These are phyloP conservation scores for Serinus canaria DNA, from an alignment of 2,113 vertebrate genomes.

Conservation along the genomic window DNA sequence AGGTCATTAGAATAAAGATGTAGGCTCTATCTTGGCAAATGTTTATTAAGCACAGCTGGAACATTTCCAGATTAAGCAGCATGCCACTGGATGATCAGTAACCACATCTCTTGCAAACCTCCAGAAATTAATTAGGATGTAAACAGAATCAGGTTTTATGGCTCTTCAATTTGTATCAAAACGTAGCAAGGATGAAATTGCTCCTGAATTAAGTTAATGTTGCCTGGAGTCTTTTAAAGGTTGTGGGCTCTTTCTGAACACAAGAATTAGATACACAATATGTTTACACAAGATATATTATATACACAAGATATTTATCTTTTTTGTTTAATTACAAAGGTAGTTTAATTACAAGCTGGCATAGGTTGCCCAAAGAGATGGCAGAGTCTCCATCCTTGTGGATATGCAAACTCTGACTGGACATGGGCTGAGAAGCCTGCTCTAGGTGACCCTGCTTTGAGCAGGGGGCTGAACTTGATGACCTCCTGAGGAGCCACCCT, in stretches of 20 bases:
- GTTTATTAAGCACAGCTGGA: neutral
- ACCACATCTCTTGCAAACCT: neutral
- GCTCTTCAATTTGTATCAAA: neutral
- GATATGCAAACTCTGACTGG: neutral
- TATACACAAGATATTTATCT: neutral
- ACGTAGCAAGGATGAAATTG: neutral
- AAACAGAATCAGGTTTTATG: neutral
- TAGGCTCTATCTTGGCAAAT: neutral
- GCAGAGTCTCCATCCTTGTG: neutral
- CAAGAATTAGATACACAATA: neutral
- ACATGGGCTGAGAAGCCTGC: neutral
- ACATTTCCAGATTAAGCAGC: neutral
- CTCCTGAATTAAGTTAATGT: neutral
- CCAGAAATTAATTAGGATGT: neutral
- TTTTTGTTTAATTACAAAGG: neutral
- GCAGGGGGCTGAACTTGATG: neutral
- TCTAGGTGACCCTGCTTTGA: neutral
- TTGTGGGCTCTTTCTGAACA: neutral
- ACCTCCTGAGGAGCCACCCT: neutral
- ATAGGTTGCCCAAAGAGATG: neutral
- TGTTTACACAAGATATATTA: neutral
- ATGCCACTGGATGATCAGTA: neutral
- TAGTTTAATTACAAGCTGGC: neutral
- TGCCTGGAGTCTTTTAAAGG: neutral
- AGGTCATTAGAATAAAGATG: neutral